Percentiles rank a stretch among this genome's conserved stretches.
Evolutionary conservation across 2,888 invertebrate genomes (phyloP).

Genomic region (Limnephilus rhombicus): DNA sequence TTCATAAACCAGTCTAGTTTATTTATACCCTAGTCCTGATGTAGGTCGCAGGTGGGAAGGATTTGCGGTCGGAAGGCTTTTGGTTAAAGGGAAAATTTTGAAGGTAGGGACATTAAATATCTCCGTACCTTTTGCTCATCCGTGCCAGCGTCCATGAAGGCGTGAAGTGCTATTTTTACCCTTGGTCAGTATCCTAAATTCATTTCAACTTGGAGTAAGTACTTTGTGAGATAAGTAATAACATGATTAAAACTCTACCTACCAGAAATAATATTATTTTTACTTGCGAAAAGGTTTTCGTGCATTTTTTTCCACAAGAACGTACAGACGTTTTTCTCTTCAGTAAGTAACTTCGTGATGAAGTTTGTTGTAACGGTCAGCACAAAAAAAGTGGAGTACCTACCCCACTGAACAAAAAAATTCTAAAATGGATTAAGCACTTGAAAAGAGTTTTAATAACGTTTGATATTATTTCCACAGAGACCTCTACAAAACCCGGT

Average conservation of each 20-base stretch:
- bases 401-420: too few species aligned
- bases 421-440: too few species aligned
- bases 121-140: background rate
- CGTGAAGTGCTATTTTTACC: background rate
- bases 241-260: background rate
- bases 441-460: too few species aligned
- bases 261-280: background rate
- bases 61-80: background rate
- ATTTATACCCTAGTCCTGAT: background rate
- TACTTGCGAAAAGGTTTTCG: too few species aligned
- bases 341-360: too few species aligned
- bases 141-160: background rate
- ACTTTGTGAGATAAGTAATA: background rate
- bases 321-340: too few species aligned
- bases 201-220: background rate
- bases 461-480: too few species aligned
- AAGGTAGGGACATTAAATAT: background rate
- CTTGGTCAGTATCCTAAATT: background rate
- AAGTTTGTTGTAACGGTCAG: too few species aligned
- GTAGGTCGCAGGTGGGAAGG: background rate
- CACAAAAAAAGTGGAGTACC: too few species aligned
- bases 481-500: too few species aligned
- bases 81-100: background rate
- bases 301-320: too few species aligned
- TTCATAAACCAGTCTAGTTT: background rate